These are phyloP conservation scores for Dicranocentrus wangi DNA, from an alignment of 2,888 invertebrate species.

Conservation along the genomic window DNA sequence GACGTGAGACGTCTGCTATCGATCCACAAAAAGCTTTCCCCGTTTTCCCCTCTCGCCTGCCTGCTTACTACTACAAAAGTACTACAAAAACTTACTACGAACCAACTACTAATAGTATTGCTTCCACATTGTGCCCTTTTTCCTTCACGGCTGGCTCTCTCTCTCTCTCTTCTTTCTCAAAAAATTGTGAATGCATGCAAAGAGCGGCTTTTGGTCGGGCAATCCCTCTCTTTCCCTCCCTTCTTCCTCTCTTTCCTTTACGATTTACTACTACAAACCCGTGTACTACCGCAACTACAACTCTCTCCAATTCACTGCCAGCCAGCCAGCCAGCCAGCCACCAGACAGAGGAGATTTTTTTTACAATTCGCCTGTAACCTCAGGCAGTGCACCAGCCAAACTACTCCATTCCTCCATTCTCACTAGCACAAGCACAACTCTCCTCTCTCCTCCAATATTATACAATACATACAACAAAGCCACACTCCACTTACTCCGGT, in stretches of 20 bases:
- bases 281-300: constrained; percentile 33
- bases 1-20: constrained; percentile 69
- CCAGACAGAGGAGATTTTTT: background rate
- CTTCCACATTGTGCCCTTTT: constrained; percentile 16
- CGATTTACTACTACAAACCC: constrained; percentile 26
- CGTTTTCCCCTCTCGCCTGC: constrained; percentile 27
- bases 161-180: background rate
- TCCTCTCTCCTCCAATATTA: too few species aligned
- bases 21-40: constrained; percentile 51
- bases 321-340: constrained; percentile 35
- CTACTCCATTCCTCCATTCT: background rate
- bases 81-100: constrained; percentile 3
- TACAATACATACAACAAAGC: too few species aligned
- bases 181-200: constrained; percentile 1
- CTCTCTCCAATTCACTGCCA: constrained; percentile 30
- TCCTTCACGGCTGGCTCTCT: background rate
- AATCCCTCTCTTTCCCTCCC: constrained; percentile 15
- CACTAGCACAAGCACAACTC: background rate
- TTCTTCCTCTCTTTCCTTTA: background rate
- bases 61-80: constrained; percentile 32
- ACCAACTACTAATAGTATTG: background rate
- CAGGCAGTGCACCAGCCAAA: too few species aligned
- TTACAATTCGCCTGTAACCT: background rate
- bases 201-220: background rate
- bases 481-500: too few species aligned